phyloP scores from a whole-genome alignment of 2,888 invertebrate species.

The Limnephilus lunatus region DNA sequence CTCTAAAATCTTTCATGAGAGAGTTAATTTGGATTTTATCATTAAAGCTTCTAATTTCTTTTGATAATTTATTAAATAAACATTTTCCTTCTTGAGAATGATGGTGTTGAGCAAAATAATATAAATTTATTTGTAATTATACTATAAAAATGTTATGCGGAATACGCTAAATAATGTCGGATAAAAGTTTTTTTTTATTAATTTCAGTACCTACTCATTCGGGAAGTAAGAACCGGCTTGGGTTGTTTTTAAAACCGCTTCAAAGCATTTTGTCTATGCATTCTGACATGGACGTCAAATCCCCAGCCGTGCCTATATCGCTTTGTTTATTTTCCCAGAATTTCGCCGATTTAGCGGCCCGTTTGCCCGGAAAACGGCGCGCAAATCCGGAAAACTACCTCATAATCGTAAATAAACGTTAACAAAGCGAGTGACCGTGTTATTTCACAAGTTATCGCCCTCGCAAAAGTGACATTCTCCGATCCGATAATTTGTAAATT shows the following conservation, averaged over 20 bases:
- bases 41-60: no score
- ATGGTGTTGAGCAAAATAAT: no score
- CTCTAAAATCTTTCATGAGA: no score
- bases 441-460: not conserved
- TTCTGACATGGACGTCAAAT: slow-evolving; percentile 60
- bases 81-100: no score
- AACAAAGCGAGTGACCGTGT: not conserved
- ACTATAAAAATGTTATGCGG: no score
- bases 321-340: slow-evolving; percentile 53
- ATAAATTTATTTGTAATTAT: no score
- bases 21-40: no score
- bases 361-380: not conserved
- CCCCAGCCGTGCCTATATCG: slow-evolving; percentile 44
- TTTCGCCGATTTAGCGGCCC: not conserved
- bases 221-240: slow-evolving; percentile 25
- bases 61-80: no score
- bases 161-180: no score
- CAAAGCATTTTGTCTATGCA: slow-evolving; percentile 34
- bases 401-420: not conserved
- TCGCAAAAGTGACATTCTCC: not conserved
- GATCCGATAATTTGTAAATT: not conserved
- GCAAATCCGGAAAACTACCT: not conserved
- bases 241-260: slow-evolving; percentile 6
- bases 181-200: no score
- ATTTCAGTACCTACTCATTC: not conserved